Evolutionary conservation across 2,797 vertebrate species (phyloP).

Genomic region (Gymnothorax reevesii): DNA sequence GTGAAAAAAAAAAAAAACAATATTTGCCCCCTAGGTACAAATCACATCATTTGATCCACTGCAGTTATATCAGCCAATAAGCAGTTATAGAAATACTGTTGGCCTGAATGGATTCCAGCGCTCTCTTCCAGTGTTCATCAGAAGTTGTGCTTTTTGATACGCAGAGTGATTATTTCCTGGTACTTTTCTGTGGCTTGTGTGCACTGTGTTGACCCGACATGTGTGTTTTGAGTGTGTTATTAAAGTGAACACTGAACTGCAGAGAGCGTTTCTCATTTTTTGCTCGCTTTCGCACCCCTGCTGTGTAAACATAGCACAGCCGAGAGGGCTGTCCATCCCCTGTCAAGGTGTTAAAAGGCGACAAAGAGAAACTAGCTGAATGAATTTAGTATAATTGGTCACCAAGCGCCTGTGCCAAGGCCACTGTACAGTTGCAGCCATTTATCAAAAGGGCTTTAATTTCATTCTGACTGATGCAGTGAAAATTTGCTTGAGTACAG

Average conservation of each 20-base stretch:
- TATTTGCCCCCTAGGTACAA: neutral
- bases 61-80: neutral
- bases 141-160: conserved; percentile 6
- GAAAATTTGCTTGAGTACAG: neutral
- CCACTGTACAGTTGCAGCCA: neutral
- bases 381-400: neutral
- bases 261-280: neutral
- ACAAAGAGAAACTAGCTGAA: neutral
- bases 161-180: neutral
- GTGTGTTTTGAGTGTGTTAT: conserved; percentile 10
- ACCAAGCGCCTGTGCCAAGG: neutral
- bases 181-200: neutral
- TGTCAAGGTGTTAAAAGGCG: neutral
- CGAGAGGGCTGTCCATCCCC: too few relatives aligned
- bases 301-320: neutral
- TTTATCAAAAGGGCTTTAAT: conserved; percentile 17
- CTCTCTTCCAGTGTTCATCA: conserved; percentile 5
- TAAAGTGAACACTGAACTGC: neutral
- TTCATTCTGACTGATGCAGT: neutral
- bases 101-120: neutral
- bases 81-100: neutral
- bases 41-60: neutral
- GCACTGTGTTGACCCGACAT: conserved; percentile 13
- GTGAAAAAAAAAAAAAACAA: conserved; percentile 2
- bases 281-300: neutral